Evolutionary conservation across 2,797 vertebrate species (phyloP), one percentile per base, ranked within the genome.

Genomic region (Champsocephalus gunnari): DNA sequence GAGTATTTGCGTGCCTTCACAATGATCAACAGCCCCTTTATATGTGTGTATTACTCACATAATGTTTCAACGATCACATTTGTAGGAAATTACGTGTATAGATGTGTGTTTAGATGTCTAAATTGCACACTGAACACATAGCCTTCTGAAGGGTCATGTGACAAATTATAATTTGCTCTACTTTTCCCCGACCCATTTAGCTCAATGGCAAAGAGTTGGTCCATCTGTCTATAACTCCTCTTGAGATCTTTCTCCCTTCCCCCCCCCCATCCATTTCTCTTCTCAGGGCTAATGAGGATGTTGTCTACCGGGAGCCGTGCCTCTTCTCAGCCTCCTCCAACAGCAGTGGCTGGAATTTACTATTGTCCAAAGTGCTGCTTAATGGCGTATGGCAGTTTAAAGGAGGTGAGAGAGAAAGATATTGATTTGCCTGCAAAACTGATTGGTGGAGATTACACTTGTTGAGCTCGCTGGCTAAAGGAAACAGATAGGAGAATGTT

Each of bases 241-340:
- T 61, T 77, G 70, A 86, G 66, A 64, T 65, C 62, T 55, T 62
- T 79, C 64, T 83, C 66, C 50, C 14, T 47, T 71, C 73, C 32
- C 81, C 67, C 66, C 63, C 54, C 65, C 59, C 71, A 77, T 50
- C 86, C 82, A 84, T 90, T 86, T 60, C 80, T 90, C 70, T 78
- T 88, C 82, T 81, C 74, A 41, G 53, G 34, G 81, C 80, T 90
- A 92, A 92, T 93, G 87, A 91, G 88, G 80, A 85, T 88, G 86
- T 89, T 84, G 79, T 77, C 85, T 80, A 86, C 66, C 4, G 43
- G 84, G 77, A 89, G 77, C 83, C 45, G 68, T 81, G 85, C 67
- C 82, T 87, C 59, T 61, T 86, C 66, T 66, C 69, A 72, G 47
- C 80, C 81, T 69, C 80, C 70, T 87, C 81, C 64, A 69, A 66